Base-by-base conservation (phyloP, 2,888 invertebrate species). In the Druceiella hillmani region DNA sequence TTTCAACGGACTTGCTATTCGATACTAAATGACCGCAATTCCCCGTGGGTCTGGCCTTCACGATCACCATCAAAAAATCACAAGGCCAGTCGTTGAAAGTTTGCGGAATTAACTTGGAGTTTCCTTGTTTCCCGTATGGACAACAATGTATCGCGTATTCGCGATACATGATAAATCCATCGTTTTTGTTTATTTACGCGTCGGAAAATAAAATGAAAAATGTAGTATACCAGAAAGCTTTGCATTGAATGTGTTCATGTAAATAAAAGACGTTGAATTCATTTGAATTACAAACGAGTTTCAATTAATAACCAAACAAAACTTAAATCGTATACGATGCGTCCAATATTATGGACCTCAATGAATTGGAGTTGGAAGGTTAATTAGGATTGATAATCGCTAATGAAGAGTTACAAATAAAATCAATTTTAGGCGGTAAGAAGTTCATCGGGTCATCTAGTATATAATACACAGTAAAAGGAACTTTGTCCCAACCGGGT, bases 11-110 rank as follows among this genome's bases (percentile, higher is more conserved):
- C 5, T 7, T 7, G 6, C 5, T 9, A 20, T 20, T 20, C 20
- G 9, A 20, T 20, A 6, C 9, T 20, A 20, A 20, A 9, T 9
- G 20, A 9, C 20, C 9, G 9, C 20, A 20, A 20, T 20, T 20
- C 5, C 20, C 20, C 20, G n/a, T n/a, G n/a, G n/a, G n/a, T n/a
- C n/a, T n/a, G n/a, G n/a, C n/a, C n/a, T n/a, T n/a, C n/a, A n/a
- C n/a, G n/a, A n/a, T n/a, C n/a, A n/a, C 37, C 14, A 37, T 34
- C 16, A 14, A 31, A 6, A 17, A 20, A 2, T 41, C 31, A n/a
- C 39, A 40, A 4, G 17, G 27, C 20, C 39, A 39, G 26, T 24
- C 24, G n/a, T 20, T 20, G 20, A 9, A 20, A 20, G 20, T 20
- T 20, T 20, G 20, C 5, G 20, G 20, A 20, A 20, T 20, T 20